These are phyloP conservation scores for Chiroxiphia lanceolata DNA, from an alignment of 2,797 vertebrate genomes.

Conservation along the genomic window DNA sequence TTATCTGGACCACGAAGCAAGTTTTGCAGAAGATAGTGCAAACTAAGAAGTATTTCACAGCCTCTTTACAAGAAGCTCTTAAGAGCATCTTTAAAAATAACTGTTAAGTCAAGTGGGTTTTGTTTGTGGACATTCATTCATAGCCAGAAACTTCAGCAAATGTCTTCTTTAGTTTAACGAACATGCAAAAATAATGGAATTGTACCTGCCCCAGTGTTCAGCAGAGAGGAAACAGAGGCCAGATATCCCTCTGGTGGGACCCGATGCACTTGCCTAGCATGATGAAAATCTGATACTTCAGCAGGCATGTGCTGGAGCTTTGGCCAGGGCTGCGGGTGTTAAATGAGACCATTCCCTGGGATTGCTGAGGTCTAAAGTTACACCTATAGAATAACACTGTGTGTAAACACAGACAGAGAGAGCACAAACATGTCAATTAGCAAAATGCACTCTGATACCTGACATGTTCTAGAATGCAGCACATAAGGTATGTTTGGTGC, in stretches of 20 bases:
- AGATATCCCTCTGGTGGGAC: neutral
- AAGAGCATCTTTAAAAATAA: neutral
- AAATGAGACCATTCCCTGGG: neutral
- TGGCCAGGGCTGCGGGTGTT: neutral
- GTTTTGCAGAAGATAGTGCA: neutral
- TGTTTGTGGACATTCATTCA: neutral
- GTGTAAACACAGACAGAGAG: neutral
- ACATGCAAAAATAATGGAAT: neutral
- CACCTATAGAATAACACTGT: neutral
- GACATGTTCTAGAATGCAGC: neutral
- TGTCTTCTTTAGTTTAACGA: neutral
- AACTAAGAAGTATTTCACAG: neutral
- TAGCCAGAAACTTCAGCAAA: neutral
- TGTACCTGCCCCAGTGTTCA: neutral
- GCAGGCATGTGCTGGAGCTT: neutral
- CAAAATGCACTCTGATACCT: neutral
- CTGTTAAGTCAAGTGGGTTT: neutral
- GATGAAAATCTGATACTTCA: neutral
- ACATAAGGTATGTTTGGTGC: neutral
- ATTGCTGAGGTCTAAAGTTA: conserved; percentile 46
- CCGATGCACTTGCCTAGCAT: fast-evolving
- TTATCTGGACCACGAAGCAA: neutral
- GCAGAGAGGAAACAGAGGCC: neutral
- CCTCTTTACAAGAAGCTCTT: neutral
- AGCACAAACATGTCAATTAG: neutral